phyloP scores from a whole-genome alignment of 2,113 vertebrate genomes.

The Hoplias malabaricus region DNA sequence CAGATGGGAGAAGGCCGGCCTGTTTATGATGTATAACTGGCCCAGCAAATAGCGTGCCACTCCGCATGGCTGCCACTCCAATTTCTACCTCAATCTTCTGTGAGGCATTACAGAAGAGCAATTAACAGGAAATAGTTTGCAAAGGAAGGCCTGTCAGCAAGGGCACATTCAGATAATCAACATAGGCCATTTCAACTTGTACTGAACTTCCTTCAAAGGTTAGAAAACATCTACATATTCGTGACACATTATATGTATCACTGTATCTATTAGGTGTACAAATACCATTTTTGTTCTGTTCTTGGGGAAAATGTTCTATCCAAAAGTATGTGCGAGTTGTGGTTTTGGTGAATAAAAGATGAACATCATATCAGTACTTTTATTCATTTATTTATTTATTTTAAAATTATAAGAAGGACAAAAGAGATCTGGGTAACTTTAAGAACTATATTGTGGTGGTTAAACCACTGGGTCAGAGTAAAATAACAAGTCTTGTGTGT shows the following conservation, averaged over 20 bases:
- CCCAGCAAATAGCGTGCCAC: conserved; percentile 23
- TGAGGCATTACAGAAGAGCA: background rate
- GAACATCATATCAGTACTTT: no score
- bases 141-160: background rate
- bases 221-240: background rate
- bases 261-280: no score
- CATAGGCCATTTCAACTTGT: background rate
- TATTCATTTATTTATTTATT: no score
- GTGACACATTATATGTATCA: background rate
- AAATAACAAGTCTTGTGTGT: no score
- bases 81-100: background rate
- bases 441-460: no score
- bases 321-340: no score
- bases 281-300: no score
- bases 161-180: background rate
- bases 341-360: no score
- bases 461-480: no score
- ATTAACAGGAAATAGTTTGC: background rate
- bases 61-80: conserved; percentile 11
- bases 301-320: no score
- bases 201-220: background rate
- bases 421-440: no score
- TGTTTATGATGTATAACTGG: conserved; percentile 46
- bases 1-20: conserved; percentile 42
- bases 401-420: no score